A percentile compares a stretch with the other conserved stretches of the same genome.
Evolutionary conservation across 2,888 invertebrate species (phyloP).

Genomic region (Perizoma flavofasciatum): DNA sequence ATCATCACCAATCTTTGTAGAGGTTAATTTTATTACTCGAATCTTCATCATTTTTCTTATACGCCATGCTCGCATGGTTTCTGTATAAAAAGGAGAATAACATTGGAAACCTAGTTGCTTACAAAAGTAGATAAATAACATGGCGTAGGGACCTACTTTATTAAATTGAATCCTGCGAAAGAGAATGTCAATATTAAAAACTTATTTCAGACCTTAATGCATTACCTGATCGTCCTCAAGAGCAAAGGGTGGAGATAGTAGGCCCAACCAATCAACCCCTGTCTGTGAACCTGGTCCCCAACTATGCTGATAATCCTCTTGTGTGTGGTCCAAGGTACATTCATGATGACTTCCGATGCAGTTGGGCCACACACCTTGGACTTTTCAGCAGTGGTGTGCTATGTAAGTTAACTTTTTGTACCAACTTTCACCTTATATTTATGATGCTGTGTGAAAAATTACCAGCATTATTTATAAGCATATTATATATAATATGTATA

Average conservation of each 20-base stretch:
- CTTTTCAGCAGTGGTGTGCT: constrained; percentile 89
- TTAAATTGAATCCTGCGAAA: too few relatives aligned
- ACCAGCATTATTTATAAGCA: too few relatives aligned
- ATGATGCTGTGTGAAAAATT: too few relatives aligned
- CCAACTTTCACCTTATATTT: too few relatives aligned
- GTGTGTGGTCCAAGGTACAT: constrained; percentile 91
- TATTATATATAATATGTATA: too few relatives aligned
- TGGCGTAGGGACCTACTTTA: too few relatives aligned
- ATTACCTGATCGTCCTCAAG: constrained; percentile 85
- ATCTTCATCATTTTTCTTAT: constrained; percentile 42
- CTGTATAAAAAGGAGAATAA: too few relatives aligned
- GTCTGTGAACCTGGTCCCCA: constrained; percentile 84
- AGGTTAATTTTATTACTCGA: constrained; percentile 76
- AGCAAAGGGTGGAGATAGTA: constrained; percentile 84
- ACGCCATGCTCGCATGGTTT: too few relatives aligned
- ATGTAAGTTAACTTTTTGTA: constrained; percentile 72
- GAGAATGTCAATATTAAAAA: neutral
- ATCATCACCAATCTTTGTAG: constrained; percentile 86
- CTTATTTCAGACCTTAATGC: constrained; percentile 87
- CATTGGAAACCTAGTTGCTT: too few relatives aligned
- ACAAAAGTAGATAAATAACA: too few relatives aligned
- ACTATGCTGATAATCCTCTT: constrained; percentile 89
- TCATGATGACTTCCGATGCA: constrained; percentile 85
- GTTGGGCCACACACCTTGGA: constrained; percentile 85
- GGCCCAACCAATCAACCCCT: constrained; percentile 85